These are phyloP conservation scores for Redunca redunca DNA, from an alignment of 2,113 vertebrate genomes.

Conservation along the genomic window DNA sequence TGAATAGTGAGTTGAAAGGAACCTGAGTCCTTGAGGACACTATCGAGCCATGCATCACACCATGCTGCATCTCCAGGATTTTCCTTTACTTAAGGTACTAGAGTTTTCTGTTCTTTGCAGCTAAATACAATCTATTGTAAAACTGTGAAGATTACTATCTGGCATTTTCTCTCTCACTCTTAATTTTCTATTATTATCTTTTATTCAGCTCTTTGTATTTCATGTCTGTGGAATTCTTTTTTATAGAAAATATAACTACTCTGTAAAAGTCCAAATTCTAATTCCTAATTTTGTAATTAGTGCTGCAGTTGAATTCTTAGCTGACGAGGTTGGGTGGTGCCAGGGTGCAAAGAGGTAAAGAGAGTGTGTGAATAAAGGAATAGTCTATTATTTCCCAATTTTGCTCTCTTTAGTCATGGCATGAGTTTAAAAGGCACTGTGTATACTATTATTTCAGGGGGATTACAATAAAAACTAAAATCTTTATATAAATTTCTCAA, in stretches of 20 bases:
- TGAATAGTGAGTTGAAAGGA: not conserved
- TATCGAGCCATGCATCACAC: not conserved
- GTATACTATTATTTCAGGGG: conserved; percentile 42
- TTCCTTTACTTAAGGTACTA: not conserved
- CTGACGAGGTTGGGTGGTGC: not conserved
- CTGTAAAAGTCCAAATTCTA: conserved; percentile 20
- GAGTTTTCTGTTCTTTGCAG: not conserved
- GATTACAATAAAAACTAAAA: conserved; percentile 54
- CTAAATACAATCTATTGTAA: not conserved
- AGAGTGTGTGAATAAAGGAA: conserved; percentile 19
- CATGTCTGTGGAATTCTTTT: conserved; percentile 13
- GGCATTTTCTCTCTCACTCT: not conserved
- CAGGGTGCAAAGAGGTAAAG: not conserved
- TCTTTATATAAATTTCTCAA: conserved; percentile 58
- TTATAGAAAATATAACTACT: conserved; percentile 5
- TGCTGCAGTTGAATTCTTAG: conserved; percentile 7
- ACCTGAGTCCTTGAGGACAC: not conserved
- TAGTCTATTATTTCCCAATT: conserved; percentile 55
- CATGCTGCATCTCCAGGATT: not conserved
- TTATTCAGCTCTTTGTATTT: conserved; percentile 34
- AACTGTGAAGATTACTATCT: conserved; percentile 4
- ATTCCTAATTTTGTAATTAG: conserved; percentile 51
- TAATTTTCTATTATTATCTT: conserved; percentile 46
- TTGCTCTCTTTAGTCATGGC: conserved; percentile 3
- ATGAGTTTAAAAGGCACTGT: conserved; percentile 48